Percentiles rank a stretch among this genome's conserved stretches.
Conservation (phyloP, 2,113 vertebrate species). For the Tachuris rubrigastra region DNA sequence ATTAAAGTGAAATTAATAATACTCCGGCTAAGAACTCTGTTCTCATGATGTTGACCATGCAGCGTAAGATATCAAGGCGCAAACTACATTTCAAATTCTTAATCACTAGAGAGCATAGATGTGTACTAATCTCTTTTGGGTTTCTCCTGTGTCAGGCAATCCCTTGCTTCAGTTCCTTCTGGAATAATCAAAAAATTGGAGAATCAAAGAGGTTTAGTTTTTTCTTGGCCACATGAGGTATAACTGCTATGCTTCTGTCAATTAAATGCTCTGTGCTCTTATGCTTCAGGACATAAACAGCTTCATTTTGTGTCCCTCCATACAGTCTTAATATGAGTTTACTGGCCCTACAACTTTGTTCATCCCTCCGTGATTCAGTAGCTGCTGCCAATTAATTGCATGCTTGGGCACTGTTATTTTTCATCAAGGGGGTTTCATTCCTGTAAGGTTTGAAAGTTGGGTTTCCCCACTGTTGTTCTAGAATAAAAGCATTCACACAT, state of each 20-base stretch:
- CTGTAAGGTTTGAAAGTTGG: background rate
- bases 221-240: background rate
- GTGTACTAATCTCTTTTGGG: background rate
- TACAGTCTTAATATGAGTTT: background rate
- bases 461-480: background rate
- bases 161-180: background rate
- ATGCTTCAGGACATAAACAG: background rate
- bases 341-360: background rate
- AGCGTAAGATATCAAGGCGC: background rate
- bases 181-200: background rate
- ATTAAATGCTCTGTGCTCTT: background rate
- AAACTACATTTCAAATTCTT: background rate
- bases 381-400: background rate
- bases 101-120: background rate
- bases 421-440: background rate
- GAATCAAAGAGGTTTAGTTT: background rate
- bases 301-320: background rate
- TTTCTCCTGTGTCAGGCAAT: background rate
- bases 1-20: background rate
- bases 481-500: background rate
- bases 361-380: background rate
- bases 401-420: background rate
- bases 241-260: background rate
- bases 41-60: background rate
- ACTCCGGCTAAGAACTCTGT: background rate